Conservation (phyloP, 1,140 invertebrate species). For the honey bee (Apis mellifera) region DNA sequence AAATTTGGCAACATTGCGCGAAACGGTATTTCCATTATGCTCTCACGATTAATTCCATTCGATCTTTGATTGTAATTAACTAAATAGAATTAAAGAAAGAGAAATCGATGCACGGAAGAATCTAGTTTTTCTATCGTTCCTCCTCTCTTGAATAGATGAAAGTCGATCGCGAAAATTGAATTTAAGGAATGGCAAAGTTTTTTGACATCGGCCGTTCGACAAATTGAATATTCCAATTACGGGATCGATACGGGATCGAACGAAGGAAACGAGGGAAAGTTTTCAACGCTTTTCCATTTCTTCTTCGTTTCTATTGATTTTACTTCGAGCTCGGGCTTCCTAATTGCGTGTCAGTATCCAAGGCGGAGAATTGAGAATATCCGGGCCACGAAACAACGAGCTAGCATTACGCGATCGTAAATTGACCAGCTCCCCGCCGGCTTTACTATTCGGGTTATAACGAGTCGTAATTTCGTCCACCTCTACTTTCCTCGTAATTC, state of each 20-base stretch:
- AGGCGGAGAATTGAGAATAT: background rate
- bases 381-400: background rate
- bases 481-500: background rate
- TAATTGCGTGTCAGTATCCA: conserved; percentile 12
- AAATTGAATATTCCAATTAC: conserved; percentile 16
- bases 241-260: conserved; percentile 9
- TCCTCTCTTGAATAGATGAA: background rate
- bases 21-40: background rate
- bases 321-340: background rate
- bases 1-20: conserved; percentile 37
- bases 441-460: background rate
- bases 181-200: background rate
- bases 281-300: conserved; percentile 1
- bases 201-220: background rate
- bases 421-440: fast-evolving
- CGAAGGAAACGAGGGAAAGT: background rate
- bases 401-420: background rate
- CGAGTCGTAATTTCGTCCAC: background rate
- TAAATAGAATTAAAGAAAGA: no score
- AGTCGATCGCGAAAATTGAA: background rate
- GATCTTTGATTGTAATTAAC: no score
- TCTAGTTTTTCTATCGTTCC: background rate
- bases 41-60: no score
- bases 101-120: background rate
- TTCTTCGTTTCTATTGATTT: conserved; percentile 6